phyloP scores from a whole-genome alignment of 2,888 invertebrate species.

The Sphaeridia pumilis region DNA sequence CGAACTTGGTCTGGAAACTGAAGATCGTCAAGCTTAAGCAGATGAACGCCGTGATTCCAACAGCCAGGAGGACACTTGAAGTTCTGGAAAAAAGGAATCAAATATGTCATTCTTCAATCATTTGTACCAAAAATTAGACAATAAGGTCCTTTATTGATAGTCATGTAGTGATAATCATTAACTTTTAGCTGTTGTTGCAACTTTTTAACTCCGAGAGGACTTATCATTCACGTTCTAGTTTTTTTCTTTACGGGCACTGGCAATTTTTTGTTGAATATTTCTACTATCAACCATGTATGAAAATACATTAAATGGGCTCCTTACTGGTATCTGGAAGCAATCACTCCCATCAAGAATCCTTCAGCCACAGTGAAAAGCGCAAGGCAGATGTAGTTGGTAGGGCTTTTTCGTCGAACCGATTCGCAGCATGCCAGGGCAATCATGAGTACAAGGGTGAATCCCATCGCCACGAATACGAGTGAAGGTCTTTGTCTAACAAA shows the following conservation, averaged over 20 bases:
- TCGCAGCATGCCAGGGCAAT: slow-evolving; percentile 57
- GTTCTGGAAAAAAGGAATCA: too few species aligned
- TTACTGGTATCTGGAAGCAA: slow-evolving; percentile 51
- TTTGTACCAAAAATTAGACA: too few species aligned
- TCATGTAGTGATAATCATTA: too few species aligned
- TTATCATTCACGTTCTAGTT: too few species aligned
- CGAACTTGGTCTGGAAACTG: slow-evolving; percentile 48
- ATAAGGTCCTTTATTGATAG: too few species aligned
- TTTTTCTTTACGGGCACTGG: background rate
- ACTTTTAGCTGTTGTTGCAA: too few species aligned
- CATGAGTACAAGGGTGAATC: slow-evolving; percentile 19
- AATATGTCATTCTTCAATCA: too few species aligned
- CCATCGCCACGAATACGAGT: slow-evolving; percentile 12
- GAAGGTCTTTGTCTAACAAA: slow-evolving; percentile 15
- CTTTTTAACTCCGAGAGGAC: too few species aligned
- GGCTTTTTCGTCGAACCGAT: slow-evolving; percentile 65
- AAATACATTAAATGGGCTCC: too few species aligned
- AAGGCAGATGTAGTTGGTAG: slow-evolving; percentile 78
- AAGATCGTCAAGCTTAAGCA: slow-evolving; percentile 20
- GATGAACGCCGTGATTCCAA: slow-evolving; percentile 20
- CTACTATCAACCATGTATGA: too few species aligned
- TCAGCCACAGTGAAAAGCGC: slow-evolving; percentile 74
- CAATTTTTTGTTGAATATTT: too few species aligned
- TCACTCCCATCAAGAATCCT: slow-evolving; percentile 64
- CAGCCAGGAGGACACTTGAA: slow-evolving; percentile 18